Conservation (phyloP, 2,113 vertebrate genomes). For the Heliornis fulica region DNA sequence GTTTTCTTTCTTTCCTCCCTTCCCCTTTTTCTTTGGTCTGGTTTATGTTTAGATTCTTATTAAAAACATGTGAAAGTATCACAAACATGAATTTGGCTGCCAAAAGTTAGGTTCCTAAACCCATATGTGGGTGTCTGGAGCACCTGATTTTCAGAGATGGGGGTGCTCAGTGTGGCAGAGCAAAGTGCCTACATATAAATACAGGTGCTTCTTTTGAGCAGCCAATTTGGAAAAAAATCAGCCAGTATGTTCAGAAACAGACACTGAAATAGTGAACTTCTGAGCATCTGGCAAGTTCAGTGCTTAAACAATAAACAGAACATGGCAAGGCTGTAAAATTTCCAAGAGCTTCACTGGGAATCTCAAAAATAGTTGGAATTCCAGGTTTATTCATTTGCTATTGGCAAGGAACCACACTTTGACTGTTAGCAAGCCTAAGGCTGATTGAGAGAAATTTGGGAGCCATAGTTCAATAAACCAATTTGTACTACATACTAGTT, state of each 20-base stretch:
- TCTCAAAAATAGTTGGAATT: constrained; percentile 22
- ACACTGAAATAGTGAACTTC: not conserved
- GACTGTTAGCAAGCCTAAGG: not conserved
- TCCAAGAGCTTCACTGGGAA: not conserved
- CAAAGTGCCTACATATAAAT: not conserved
- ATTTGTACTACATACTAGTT: not conserved
- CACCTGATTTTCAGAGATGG: not conserved
- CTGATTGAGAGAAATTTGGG: not conserved
- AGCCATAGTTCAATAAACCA: not conserved
- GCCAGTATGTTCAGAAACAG: not conserved
- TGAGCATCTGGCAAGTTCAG: not conserved
- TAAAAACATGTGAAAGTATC: constrained; percentile 28
- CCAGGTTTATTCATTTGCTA: not conserved
- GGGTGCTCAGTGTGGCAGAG: not conserved
- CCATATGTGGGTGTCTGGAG: not conserved
- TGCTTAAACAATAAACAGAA: not conserved
- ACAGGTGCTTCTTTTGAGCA: not conserved
- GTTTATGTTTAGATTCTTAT: constrained; percentile 34
- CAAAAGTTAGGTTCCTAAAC: not conserved
- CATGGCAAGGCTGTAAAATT: not conserved
- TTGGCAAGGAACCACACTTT: not conserved
- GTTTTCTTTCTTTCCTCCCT: not conserved
- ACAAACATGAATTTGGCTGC: not conserved
- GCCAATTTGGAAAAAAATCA: not conserved
- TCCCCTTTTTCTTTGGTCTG: not conserved